Evolutionary conservation across 2,888 invertebrate genomes (phyloP), one percentile per base, ranked within the genome.

Genomic region (Habrosyne pyritoides): DNA sequence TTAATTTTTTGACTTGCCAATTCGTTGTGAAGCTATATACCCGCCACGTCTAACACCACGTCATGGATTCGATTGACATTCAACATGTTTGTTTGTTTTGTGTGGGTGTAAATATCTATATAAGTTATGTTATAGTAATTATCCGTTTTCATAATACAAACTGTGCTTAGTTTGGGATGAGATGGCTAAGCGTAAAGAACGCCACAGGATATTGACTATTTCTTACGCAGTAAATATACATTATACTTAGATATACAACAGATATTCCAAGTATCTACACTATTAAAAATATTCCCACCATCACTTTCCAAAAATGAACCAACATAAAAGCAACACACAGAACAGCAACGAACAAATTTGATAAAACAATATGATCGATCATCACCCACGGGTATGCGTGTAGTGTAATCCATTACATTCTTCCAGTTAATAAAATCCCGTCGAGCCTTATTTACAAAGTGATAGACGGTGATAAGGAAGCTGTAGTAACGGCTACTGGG

Each of bases 371-470:
- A 66, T 83, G 71, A 87, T 88, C 87, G 63, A 81, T 84, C 82
- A 86, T 66, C 61, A 72, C 73, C 55, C 71, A 76, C 80, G 78
- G 75, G 78, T 77, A 59, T 61, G 62, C 64, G 60, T 69, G 53
- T 55, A 62, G 63, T 69, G 75, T 83, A 81, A 86, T 87, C 84
- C 82, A 84, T 87, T 84, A 84, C 83, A 81, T 77, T 79, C 81
- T 79, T 73, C 75, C 79, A 77, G 77, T 83, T 86, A 86, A 87
- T 86, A 86, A 87, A 86, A 77, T 73, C 71, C 76, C 76, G 82
- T 83, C 80, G 71, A 66, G 71, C 64, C 72, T 77, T 86, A 87
- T 87, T 87, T 86, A 87, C 86, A 81, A 83, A 84, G 76, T 82
- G 88, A 87, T 87, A 87, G 42, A 42, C 42, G 42, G 42, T 42